These are phyloP conservation scores for Oreohelix idahoensis DNA, from an alignment of 1,140 invertebrate genomes.

Conservation along the genomic window DNA sequence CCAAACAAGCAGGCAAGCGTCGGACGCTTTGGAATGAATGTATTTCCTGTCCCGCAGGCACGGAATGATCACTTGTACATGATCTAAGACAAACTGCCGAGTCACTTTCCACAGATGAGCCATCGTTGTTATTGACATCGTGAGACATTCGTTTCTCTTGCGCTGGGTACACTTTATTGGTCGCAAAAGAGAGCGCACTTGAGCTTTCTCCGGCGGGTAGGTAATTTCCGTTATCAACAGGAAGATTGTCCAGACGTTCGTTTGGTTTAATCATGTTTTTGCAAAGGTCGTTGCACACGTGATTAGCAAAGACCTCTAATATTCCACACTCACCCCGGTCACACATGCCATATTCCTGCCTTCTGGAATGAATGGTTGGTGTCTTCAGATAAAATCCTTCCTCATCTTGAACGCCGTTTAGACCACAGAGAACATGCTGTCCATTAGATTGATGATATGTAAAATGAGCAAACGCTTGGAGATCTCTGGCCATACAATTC, in stretches of 20 bases:
- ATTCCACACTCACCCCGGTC: constrained; percentile 38
- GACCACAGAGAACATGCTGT: constrained; percentile 42
- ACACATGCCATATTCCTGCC: constrained; percentile 31
- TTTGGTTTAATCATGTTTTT: constrained; percentile 16
- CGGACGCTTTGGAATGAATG: neutral
- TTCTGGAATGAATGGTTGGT: constrained; percentile 41
- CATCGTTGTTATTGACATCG: neutral
- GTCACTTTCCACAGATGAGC: neutral
- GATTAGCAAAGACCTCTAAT: constrained; percentile 36
- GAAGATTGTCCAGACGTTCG: neutral
- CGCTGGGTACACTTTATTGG: neutral
- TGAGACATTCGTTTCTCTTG: neutral
- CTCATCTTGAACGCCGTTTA: constrained; percentile 40
- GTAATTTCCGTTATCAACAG: neutral
- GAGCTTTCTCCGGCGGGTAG: neutral
- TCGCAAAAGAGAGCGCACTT: neutral
- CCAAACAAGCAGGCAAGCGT: neutral
- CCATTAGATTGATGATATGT: constrained; percentile 40
- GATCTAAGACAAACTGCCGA: neutral
- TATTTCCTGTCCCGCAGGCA: too few species aligned
- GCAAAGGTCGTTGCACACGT: constrained; percentile 40
- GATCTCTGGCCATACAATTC: neutral
- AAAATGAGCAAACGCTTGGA: constrained; percentile 46
- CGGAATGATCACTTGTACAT: too few species aligned
- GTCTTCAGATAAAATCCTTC: constrained; percentile 34